Percentiles rank a stretch among this genome's conserved stretches.
These are phyloP conservation scores for Parthenolecanium corni DNA, from an alignment of 2,888 invertebrate species.

Conservation along the genomic window DNA sequence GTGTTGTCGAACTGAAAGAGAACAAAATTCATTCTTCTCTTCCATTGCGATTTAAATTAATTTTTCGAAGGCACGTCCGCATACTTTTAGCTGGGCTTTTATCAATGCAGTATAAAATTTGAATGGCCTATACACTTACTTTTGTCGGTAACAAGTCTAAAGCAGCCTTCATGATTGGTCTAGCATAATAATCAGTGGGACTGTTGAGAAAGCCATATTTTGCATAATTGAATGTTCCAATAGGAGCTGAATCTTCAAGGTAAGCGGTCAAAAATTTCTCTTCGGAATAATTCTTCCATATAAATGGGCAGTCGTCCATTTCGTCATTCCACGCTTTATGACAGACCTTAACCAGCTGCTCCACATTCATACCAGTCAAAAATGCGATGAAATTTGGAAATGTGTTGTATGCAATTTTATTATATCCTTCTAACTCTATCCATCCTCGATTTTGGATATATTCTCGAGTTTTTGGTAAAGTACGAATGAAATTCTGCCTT, in stretches of 20 bases:
- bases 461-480: conserved; percentile 58
- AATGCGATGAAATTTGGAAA: conserved; percentile 80
- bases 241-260: conserved; percentile 60
- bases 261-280: conserved; percentile 61
- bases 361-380: conserved; percentile 51
- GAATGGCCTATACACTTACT: too few species aligned
- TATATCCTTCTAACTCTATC: conserved; percentile 61
- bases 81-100: too few species aligned
- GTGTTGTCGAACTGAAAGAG: too few species aligned
- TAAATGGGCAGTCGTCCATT: conserved; percentile 58
- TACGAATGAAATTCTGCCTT: conserved; percentile 59
- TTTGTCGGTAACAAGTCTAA: too few species aligned
- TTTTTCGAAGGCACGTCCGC: too few species aligned
- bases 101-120: too few species aligned
- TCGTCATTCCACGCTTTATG: conserved; percentile 30
- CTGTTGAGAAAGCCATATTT: conserved; percentile 57
- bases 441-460: conserved; percentile 57
- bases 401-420: conserved; percentile 75
- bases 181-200: conserved; percentile 71
- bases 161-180: conserved; percentile 58
- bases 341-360: conserved; percentile 32
- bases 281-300: conserved; percentile 48
- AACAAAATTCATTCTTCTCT: too few species aligned
- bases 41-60: too few species aligned
- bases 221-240: conserved; percentile 65